Conservation (phyloP, 2,113 vertebrate species). For the Strigops habroptila region DNA sequence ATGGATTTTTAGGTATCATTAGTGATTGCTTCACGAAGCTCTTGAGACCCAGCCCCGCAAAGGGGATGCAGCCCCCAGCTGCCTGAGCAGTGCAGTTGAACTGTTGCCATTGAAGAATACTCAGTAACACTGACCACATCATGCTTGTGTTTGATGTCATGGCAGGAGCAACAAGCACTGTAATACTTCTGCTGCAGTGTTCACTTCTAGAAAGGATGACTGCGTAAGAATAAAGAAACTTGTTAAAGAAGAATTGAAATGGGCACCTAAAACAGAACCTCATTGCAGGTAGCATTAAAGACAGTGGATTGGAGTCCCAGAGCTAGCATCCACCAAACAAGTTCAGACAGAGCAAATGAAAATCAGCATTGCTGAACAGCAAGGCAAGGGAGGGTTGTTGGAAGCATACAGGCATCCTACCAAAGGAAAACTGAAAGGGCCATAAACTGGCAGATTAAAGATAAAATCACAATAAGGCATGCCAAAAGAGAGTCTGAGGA, state of each 20-base stretch:
- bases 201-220: not conserved
- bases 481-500: not conserved
- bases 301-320: not conserved
- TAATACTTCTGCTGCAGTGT: not conserved
- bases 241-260: not conserved
- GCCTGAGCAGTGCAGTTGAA: not conserved
- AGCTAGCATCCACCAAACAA: not conserved
- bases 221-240: not conserved
- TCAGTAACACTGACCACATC: not conserved
- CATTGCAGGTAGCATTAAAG: not conserved
- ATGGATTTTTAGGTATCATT: not conserved
- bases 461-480: not conserved
- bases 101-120: not conserved
- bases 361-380: not conserved
- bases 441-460: not conserved
- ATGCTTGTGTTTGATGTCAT: not conserved
- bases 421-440: not conserved
- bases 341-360: not conserved
- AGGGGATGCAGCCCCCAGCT: not conserved
- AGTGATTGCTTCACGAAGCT: not conserved
- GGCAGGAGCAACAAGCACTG: not conserved
- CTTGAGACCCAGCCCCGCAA: not conserved
- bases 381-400: not conserved
- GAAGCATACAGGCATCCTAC: not conserved
- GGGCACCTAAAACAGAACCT: not conserved